Percentiles rank a stretch among this genome's conserved stretches.
Evolutionary conservation across 2,888 invertebrate genomes (phyloP).

Genomic region (Pyralis farinalis): DNA sequence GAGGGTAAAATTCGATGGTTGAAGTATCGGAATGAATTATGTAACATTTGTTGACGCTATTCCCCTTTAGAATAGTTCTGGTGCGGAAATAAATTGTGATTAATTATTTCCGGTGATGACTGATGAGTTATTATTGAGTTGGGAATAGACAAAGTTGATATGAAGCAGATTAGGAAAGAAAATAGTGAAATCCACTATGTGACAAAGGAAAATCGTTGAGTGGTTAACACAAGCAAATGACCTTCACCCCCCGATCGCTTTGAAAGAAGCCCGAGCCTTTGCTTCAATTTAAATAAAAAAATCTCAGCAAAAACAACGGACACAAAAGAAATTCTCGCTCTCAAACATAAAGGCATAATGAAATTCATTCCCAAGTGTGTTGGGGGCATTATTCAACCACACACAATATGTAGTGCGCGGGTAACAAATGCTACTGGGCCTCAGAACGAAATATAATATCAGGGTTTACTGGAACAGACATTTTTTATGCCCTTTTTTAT

Average conservation of each 20-base stretch:
- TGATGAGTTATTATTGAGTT: too few species aligned
- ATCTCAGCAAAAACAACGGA: conserved; percentile 50
- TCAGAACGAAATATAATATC: conserved; percentile 32
- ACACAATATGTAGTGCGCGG: conserved; percentile 70
- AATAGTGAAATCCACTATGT: too few species aligned
- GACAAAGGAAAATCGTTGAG: too few species aligned
- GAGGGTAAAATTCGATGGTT: background rate
- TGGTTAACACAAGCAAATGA: background rate
- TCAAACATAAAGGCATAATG: conserved; percentile 70
- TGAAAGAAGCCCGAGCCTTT: conserved; percentile 28
- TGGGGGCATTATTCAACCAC: conserved; percentile 71
- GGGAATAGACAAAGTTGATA: too few species aligned
- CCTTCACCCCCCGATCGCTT: background rate
- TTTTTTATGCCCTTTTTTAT: conserved; percentile 7
- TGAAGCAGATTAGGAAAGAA: too few species aligned
- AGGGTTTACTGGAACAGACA: conserved; percentile 30
- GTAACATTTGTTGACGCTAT: background rate
- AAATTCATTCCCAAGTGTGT: conserved; percentile 76
- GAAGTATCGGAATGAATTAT: background rate
- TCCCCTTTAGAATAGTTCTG: background rate
- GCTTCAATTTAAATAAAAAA: conserved; percentile 39
- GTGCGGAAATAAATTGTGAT: too few species aligned
- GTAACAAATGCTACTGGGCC: conserved; percentile 63
- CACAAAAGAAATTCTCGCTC: conserved; percentile 58
- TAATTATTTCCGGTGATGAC: too few species aligned